A percentile compares a stretch with the other conserved stretches of the same genome.
Evolutionary conservation across 2,888 invertebrate species (phyloP).

Genomic region (Scelioninae gen. 1): DNA sequence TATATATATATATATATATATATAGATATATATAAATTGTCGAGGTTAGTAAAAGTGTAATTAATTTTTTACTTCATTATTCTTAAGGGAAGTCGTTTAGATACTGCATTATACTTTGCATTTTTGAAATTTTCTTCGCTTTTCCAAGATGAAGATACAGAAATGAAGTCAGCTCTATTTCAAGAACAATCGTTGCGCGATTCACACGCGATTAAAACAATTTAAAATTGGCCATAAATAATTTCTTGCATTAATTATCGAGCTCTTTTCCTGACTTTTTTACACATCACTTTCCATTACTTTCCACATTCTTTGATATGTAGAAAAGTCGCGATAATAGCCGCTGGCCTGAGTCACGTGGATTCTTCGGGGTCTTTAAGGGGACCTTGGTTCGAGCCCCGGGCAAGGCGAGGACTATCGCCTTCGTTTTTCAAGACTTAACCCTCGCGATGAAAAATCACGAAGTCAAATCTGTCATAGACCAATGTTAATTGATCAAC

Average conservation of each 20-base stretch:
- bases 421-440: constrained; percentile 63
- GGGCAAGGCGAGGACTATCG: constrained; percentile 81
- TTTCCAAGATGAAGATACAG: neutral
- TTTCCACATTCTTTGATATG: constrained; percentile 59
- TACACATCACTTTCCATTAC: constrained; percentile 48
- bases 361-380: constrained; percentile 79
- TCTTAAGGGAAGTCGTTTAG: too few species aligned
- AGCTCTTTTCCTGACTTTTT: constrained; percentile 46
- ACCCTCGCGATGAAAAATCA: constrained; percentile 66
- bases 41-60: too few species aligned
- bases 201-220: constrained; percentile 32
- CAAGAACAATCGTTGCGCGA: constrained; percentile 17
- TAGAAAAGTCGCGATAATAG: constrained; percentile 79
- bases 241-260: constrained; percentile 35
- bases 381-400: constrained; percentile 83
- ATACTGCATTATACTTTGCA: too few species aligned
- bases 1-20: too few species aligned
- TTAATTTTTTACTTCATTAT: too few species aligned
- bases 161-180: constrained; percentile 32
- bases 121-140: too few species aligned
- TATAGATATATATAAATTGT: too few species aligned
- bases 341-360: constrained; percentile 80
- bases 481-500: constrained; percentile 31
- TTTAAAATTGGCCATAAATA: constrained; percentile 41
- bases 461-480: constrained; percentile 56